phyloP scores from a whole-genome alignment of 2,888 invertebrate genomes.

The Philonicus albiceps region DNA sequence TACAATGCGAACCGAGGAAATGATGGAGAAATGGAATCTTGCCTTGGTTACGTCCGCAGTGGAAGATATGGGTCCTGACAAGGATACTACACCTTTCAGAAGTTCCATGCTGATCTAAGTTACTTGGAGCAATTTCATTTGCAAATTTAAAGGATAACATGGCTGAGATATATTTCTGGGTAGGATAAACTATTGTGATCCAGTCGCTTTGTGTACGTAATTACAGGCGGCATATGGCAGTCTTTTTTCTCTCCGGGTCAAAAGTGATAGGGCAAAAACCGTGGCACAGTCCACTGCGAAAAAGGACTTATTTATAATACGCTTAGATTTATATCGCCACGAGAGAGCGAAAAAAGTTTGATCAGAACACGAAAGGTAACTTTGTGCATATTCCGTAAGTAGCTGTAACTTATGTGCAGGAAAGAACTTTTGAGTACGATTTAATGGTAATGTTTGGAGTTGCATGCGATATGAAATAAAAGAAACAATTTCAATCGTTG shows the following conservation, averaged over 20 bases:
- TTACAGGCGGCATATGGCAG: neutral
- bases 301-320: neutral
- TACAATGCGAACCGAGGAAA: neutral
- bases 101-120: constrained; percentile 42
- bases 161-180: neutral
- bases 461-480: neutral
- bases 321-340: neutral
- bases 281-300: neutral
- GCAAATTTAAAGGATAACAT: constrained; percentile 12
- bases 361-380: neutral
- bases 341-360: neutral
- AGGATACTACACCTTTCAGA: constrained; percentile 43
- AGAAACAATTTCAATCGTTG: neutral
- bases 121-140: constrained; percentile 34
- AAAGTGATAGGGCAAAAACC: neutral
- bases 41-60: neutral
- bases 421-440: neutral
- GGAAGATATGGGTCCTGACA: constrained; percentile 44
- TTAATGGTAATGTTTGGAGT: neutral
- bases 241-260: neutral
- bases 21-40: constrained; percentile 7
- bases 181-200: neutral
- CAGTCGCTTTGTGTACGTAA: neutral
- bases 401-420: neutral
- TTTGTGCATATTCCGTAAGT: neutral